Evolutionary conservation across 1,140 invertebrate species (phyloP).

Genomic region (Agraylea sexmaculata): DNA sequence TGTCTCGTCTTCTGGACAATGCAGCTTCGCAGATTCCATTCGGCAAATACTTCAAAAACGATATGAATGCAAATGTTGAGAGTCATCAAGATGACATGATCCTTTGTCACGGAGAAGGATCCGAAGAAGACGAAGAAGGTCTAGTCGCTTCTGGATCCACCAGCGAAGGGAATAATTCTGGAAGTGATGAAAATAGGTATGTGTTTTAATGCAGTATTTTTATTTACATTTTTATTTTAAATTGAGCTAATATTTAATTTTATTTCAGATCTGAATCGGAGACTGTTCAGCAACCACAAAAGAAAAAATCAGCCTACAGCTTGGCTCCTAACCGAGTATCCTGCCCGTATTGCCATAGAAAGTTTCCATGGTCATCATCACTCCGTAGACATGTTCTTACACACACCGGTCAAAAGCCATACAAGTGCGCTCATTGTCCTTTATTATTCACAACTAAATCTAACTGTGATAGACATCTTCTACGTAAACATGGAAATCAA

Average conservation of each 20-base stretch:
- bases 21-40: conserved; percentile 55
- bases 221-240: conserved; percentile 2
- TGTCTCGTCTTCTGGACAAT: conserved; percentile 67
- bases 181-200: conserved; percentile 65
- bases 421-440: conserved; percentile 83
- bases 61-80: conserved; percentile 40
- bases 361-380: conserved; percentile 94
- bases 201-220: conserved; percentile 16
- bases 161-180: conserved; percentile 69
- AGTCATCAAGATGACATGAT: conserved; percentile 23
- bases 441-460: conserved; percentile 93
- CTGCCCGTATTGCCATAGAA: conserved; percentile 83
- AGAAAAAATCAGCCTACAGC: conserved; percentile 92
- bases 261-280: conserved; percentile 45
- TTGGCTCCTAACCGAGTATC: conserved; percentile 84
- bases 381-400: conserved; percentile 84
- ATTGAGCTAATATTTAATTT: conserved; percentile 4
- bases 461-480: conserved; percentile 87
- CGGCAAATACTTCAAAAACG: conserved; percentile 51
- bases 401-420: conserved; percentile 93
- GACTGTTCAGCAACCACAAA: conserved; percentile 42
- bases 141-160: conserved; percentile 56
- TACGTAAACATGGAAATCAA: conserved; percentile 70
- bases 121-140: conserved; percentile 62
- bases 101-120: conserved; percentile 33